phyloP scores from a whole-genome alignment of 1,140 invertebrate species.

The Drosophila sproati region DNA sequence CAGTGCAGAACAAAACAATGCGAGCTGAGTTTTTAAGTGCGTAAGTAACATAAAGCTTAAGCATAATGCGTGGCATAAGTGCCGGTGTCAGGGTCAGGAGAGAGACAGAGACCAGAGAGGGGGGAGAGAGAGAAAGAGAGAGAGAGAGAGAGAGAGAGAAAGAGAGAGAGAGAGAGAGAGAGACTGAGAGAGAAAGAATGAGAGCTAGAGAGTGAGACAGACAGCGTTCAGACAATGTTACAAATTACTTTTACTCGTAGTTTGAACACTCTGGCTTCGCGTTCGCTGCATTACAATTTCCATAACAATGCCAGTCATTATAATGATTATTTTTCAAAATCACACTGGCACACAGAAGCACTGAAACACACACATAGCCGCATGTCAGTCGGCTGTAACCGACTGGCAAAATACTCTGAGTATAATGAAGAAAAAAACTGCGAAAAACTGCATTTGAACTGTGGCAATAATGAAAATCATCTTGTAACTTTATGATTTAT shows the following conservation, averaged over 20 bases:
- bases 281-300: constrained; percentile 60
- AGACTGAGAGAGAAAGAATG: not conserved
- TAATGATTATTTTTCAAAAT: constrained; percentile 82
- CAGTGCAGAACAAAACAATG: constrained; percentile 57
- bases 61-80: constrained; percentile 73
- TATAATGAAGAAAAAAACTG: not conserved
- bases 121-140: not conserved
- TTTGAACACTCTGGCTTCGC: constrained; percentile 34
- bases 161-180: not conserved
- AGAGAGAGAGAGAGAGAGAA: not conserved
- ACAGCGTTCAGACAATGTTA: constrained; percentile 35
- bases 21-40: constrained; percentile 46
- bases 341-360: constrained; percentile 30
- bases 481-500: no score
- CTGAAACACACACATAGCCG: constrained; percentile 13
- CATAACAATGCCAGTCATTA: constrained; percentile 78
- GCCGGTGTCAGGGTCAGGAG: constrained; percentile 60
- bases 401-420: not conserved
- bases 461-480: no score
- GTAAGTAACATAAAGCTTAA: constrained; percentile 76
- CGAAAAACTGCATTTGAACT: no score
- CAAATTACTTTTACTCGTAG: constrained; percentile 71
- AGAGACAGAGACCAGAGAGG: not conserved
- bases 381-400: not conserved
- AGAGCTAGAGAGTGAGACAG: constrained; percentile 5